phyloP scores from a whole-genome alignment of 2,113 vertebrate species.

The Petromus typicus region DNA sequence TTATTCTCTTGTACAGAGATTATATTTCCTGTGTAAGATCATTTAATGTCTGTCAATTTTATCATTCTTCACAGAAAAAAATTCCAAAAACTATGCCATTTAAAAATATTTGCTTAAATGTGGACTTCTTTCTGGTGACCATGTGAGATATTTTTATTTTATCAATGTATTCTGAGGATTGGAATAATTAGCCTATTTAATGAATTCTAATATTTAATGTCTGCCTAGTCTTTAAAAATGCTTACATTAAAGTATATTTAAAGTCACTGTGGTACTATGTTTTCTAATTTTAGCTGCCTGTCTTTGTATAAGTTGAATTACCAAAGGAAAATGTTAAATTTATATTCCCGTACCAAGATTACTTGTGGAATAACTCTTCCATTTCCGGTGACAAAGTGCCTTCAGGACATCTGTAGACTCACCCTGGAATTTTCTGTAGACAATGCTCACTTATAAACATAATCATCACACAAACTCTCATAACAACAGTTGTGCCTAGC shows the following conservation, averaged over 20 bases:
- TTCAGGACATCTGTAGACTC: background rate
- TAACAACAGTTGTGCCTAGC: background rate
- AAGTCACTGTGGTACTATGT: background rate
- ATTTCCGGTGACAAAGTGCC: background rate
- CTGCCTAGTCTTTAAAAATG: background rate
- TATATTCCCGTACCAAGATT: background rate
- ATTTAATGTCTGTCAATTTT: background rate
- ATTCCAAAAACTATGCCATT: background rate
- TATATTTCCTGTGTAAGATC: background rate
- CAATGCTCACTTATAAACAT: background rate
- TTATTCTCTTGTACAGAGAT: background rate
- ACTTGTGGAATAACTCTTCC: background rate
- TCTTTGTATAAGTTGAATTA: slow-evolving; percentile 1
- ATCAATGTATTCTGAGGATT: background rate
- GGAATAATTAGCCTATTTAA: background rate
- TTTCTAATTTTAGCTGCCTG: background rate
- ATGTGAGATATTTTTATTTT: background rate
- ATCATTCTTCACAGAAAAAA: background rate
- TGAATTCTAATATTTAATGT: background rate
- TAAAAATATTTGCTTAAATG: background rate
- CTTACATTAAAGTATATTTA: background rate
- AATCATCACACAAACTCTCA: background rate
- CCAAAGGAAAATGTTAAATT: background rate
- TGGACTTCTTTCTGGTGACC: background rate
- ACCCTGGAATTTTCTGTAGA: background rate